These are phyloP conservation scores for Anser cygnoides DNA, from an alignment of 2,113 vertebrate genomes.

Conservation along the genomic window DNA sequence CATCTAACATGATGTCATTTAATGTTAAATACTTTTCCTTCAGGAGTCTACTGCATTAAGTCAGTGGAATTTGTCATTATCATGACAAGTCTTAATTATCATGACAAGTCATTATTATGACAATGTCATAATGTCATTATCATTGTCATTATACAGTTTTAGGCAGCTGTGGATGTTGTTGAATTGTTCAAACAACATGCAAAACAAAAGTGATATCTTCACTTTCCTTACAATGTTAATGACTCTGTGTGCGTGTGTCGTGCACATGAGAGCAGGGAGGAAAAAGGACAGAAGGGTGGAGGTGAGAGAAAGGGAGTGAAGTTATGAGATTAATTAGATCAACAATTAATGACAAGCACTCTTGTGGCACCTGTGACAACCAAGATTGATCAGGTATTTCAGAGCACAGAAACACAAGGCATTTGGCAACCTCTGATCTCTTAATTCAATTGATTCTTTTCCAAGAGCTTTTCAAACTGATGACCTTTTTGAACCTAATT, in stretches of 20 bases:
- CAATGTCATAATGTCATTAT: background rate
- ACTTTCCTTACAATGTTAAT: background rate
- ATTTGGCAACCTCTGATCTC: conserved; percentile 49
- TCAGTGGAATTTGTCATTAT: background rate
- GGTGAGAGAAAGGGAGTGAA: conserved; percentile 8
- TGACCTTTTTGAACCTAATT: conserved; percentile 78
- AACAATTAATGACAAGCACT: background rate
- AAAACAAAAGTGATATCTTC: background rate
- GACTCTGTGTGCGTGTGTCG: background rate
- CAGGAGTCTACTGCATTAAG: background rate
- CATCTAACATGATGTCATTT: background rate
- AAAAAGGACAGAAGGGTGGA: background rate
- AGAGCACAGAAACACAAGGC: conserved; percentile 40
- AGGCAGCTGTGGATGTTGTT: background rate
- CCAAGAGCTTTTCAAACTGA: conserved; percentile 64
- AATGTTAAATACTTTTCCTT: accelerated
- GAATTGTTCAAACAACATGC: background rate
- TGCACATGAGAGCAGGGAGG: background rate
- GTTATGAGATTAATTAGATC: conserved; percentile 9
- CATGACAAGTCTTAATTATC: too few species aligned
- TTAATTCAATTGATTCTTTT: conserved; percentile 64
- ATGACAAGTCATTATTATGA: too few species aligned
- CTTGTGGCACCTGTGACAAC: conserved; percentile 3
- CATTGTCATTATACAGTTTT: background rate
- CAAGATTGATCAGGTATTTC: conserved; percentile 29